Evolutionary conservation across 2,113 vertebrate species (phyloP).

Genomic region (Thunnus maccoyii): DNA sequence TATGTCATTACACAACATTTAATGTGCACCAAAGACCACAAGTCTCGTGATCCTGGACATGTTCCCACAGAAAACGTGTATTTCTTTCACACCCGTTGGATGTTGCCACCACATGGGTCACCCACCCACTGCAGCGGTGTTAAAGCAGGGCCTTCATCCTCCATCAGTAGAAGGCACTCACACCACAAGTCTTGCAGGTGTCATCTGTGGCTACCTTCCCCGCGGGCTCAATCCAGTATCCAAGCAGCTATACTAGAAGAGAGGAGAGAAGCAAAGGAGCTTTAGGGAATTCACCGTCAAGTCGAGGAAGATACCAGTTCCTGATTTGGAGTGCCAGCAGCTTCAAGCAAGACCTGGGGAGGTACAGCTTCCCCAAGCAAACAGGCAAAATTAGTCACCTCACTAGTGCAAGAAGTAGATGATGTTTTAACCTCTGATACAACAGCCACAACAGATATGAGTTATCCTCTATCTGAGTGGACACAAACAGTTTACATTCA

Average conservation of each 20-base stretch:
- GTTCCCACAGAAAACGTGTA: background rate
- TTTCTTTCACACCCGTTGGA: background rate
- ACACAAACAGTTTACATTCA: slow-evolving; percentile 5
- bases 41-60: background rate
- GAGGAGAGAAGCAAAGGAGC: background rate
- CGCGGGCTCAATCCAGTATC: background rate
- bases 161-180: background rate
- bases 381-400: slow-evolving; percentile 24
- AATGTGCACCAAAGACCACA: too few relatives aligned
- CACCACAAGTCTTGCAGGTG: background rate
- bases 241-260: background rate
- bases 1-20: too few relatives aligned
- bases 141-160: background rate
- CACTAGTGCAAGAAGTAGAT: slow-evolving; percentile 8
- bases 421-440: slow-evolving; percentile 10
- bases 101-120: background rate
- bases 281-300: background rate
- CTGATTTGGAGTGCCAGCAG: background rate
- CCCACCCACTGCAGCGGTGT: background rate
- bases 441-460: slow-evolving; percentile 35
- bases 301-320: background rate
- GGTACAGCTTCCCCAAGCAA: background rate
- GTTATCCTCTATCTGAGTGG: background rate
- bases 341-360: background rate
- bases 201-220: background rate